These are phyloP conservation scores for Eupsittula cactorum DNA, from an alignment of 2,113 vertebrate genomes.

Conservation along the genomic window DNA sequence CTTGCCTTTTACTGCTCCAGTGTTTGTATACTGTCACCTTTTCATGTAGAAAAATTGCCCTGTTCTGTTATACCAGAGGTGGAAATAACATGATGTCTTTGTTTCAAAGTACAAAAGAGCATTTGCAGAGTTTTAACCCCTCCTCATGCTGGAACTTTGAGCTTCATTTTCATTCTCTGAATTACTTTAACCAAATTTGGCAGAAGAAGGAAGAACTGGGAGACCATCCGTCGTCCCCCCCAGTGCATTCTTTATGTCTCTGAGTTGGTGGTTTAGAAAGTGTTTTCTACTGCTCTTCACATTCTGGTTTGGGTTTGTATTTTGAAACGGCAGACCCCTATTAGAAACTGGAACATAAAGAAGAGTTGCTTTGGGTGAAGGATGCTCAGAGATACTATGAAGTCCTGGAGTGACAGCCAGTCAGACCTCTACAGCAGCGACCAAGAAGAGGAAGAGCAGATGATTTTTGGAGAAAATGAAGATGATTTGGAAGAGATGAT, in stretches of 20 bases:
- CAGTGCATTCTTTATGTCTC: neutral
- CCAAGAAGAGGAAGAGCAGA: conserved; percentile 88
- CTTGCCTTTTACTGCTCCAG: neutral
- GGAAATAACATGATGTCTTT: neutral
- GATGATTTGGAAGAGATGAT: conserved; percentile 90
- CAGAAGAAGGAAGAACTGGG: neutral
- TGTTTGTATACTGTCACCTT: neutral
- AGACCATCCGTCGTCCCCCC: accelerated
- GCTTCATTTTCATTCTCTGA: neutral
- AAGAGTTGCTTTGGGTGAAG: neutral
- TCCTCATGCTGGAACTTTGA: neutral
- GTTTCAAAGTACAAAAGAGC: neutral
- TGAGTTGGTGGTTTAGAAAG: neutral
- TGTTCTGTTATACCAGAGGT: neutral
- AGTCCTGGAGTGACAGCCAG: conserved; percentile 85
- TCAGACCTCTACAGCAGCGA: conserved; percentile 91
- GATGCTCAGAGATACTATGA: conserved; percentile 86
- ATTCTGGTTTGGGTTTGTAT: neutral
- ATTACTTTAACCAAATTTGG: neutral
- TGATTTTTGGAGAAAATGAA: conserved; percentile 91
- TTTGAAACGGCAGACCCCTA: neutral
- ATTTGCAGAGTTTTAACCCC: neutral
- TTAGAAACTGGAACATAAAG: neutral
- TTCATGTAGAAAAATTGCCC: neutral
- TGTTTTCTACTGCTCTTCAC: neutral